A percentile compares a stretch with the other conserved stretches of the same genome.
phyloP scores from a whole-genome alignment of 2,797 vertebrate genomes.

The Chiloscyllium punctatum region DNA sequence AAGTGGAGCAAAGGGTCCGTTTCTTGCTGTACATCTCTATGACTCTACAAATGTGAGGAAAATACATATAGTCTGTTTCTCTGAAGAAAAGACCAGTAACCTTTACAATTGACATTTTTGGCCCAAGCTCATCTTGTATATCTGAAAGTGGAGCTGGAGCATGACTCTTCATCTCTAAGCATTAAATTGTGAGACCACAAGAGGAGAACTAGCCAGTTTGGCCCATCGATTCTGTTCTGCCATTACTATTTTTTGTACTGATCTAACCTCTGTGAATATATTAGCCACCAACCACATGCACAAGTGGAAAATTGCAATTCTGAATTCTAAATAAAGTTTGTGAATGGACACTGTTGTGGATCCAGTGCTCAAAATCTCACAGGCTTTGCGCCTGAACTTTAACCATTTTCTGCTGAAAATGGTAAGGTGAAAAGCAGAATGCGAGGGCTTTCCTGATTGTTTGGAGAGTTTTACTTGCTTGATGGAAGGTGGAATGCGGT shows the following conservation, averaged over 20 bases:
- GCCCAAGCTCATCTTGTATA: too few species aligned
- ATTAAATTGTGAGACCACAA: too few species aligned
- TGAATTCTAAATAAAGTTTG: not conserved
- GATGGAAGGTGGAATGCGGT: not conserved
- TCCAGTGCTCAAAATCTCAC: not conserved
- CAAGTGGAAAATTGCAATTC: not conserved
- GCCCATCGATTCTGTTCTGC: too few species aligned
- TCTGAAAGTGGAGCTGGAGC: too few species aligned
- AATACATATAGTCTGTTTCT: not conserved
- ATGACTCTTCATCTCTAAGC: too few species aligned
- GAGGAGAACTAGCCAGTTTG: too few species aligned
- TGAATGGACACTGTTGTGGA: not conserved
- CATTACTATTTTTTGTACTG: too few species aligned
- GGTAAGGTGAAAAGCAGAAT: not conserved
- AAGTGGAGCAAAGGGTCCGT: too few species aligned
- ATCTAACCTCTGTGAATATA: too few species aligned
- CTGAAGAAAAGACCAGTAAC: not conserved
- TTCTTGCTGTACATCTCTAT: too few species aligned
- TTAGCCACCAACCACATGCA: not conserved
- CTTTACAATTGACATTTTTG: too few species aligned
- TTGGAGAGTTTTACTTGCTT: not conserved
- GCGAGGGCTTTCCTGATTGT: not conserved
- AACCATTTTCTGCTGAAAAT: not conserved
- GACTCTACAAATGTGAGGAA: not conserved
- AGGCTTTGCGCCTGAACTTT: not conserved